These are phyloP conservation scores for Mamestra configurata DNA, from an alignment of 1,140 invertebrate species.

Conservation along the genomic window DNA sequence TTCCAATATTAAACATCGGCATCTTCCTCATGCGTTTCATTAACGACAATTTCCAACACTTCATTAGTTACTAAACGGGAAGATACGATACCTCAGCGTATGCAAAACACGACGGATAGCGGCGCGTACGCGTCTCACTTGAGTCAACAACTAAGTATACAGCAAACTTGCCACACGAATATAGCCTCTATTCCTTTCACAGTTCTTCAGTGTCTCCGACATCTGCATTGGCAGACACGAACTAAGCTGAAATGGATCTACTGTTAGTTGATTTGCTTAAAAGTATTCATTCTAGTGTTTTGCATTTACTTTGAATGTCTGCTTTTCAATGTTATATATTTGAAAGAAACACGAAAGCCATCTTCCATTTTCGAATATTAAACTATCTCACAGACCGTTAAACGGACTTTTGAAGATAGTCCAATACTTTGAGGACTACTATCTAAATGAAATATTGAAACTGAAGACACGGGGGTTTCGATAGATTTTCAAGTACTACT, in stretches of 20 bases:
- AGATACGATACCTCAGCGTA: slow-evolving; percentile 30
- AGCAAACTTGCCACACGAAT: background rate
- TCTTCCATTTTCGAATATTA: background rate
- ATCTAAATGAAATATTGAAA: too few relatives aligned
- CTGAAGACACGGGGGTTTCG: too few relatives aligned
- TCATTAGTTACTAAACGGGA: slow-evolving; percentile 30
- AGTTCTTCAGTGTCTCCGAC: background rate
- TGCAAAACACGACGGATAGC: slow-evolving; percentile 13
- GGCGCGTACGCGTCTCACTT: slow-evolving; percentile 39
- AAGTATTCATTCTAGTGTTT: slow-evolving; percentile 12
- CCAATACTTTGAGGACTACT: too few relatives aligned
- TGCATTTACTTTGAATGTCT: background rate
- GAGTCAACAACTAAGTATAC: slow-evolving; percentile 27
- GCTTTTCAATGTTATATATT: background rate
- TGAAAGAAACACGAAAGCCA: too few relatives aligned
- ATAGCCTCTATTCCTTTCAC: background rate
- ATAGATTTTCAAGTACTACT: too few relatives aligned
- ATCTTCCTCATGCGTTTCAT: slow-evolving; percentile 42
- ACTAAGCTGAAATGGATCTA: background rate
- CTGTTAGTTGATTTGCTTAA: slow-evolving; percentile 33
- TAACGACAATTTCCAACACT: slow-evolving; percentile 34
- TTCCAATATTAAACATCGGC: background rate
- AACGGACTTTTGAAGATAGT: background rate
- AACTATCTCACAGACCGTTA: background rate
- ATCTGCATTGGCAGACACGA: slow-evolving; percentile 1